Percentiles rank a stretch among this genome's conserved stretches.
phyloP scores from a whole-genome alignment of 64 coral and sea anemone genomes.

The Porites lutea region DNA sequence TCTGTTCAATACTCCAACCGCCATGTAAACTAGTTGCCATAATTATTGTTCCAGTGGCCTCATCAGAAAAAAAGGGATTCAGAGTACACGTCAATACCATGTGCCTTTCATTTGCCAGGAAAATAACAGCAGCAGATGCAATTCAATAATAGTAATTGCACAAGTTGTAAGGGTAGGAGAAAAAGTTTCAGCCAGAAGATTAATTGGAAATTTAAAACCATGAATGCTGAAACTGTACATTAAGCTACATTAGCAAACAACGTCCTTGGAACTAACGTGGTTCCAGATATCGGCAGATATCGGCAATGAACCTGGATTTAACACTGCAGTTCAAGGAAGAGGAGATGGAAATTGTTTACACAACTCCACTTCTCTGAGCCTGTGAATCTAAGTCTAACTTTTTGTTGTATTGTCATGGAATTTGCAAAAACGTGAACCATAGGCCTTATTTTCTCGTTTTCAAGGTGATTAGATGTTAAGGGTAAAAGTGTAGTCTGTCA shows the following conservation, averaged over 20 bases:
- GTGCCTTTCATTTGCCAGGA: background rate
- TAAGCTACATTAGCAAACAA: background rate
- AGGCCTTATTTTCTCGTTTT: too few species aligned
- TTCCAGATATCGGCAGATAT: constrained; percentile 31
- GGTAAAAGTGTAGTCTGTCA: too few species aligned
- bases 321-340: constrained; percentile 23
- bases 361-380: background rate
- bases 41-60: background rate
- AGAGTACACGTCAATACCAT: background rate
- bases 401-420: too few species aligned
- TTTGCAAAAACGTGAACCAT: too few species aligned
- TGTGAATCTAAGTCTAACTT: too few species aligned
- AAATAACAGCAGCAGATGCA: background rate
- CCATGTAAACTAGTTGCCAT: background rate
- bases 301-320: background rate
- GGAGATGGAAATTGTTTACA: constrained; percentile 23
- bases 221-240: constrained; percentile 14
- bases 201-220: constrained; percentile 46
- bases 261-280: background rate
- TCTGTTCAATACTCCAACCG: background rate
- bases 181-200: constrained; percentile 1
- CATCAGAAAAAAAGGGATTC: background rate
- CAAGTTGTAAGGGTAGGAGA: constrained; percentile 4
- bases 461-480: too few species aligned
- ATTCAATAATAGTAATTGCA: background rate